These are phyloP conservation scores for Eupithecia tripunctaria DNA, from an alignment of 2,888 invertebrate genomes.

Conservation along the genomic window DNA sequence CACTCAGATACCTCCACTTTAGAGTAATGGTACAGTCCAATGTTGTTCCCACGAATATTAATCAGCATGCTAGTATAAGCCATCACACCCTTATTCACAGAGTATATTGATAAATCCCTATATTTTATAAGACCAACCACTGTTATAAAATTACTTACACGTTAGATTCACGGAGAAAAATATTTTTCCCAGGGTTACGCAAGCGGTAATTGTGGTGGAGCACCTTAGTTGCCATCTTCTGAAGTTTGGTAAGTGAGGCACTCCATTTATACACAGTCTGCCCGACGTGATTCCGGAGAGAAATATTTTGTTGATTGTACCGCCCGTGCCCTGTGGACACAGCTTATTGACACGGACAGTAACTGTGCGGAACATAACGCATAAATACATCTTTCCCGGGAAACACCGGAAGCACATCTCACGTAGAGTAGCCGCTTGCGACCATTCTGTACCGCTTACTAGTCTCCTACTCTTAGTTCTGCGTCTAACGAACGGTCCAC, in stretches of 20 bases:
- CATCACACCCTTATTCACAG: conserved; percentile 73
- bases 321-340: conserved; percentile 77
- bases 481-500: conserved; percentile 77
- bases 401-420: conserved; percentile 80
- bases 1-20: conserved; percentile 60
- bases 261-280: conserved; percentile 83
- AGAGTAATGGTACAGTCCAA: conserved; percentile 57
- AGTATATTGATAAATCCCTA: conserved; percentile 61
- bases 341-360: conserved; percentile 74
- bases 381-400: conserved; percentile 84
- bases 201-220: conserved; percentile 85
- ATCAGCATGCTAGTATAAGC: conserved; percentile 77
- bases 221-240: conserved; percentile 84
- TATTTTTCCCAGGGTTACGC: conserved; percentile 85
- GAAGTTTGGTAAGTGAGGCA: conserved; percentile 85
- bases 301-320: conserved; percentile 84
- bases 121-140: conserved; percentile 73
- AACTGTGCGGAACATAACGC: conserved; percentile 81
- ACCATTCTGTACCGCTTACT: conserved; percentile 68
- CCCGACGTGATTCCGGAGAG: conserved; percentile 84
- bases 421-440: conserved; percentile 81
- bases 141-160: conserved; percentile 81
- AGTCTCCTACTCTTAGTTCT: conserved; percentile 59
- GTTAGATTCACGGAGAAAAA: conserved; percentile 85
- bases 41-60: conserved; percentile 65